Base-by-base conservation (phyloP, 2,797 vertebrate genomes). In the Bryconaethiops microstoma region DNA sequence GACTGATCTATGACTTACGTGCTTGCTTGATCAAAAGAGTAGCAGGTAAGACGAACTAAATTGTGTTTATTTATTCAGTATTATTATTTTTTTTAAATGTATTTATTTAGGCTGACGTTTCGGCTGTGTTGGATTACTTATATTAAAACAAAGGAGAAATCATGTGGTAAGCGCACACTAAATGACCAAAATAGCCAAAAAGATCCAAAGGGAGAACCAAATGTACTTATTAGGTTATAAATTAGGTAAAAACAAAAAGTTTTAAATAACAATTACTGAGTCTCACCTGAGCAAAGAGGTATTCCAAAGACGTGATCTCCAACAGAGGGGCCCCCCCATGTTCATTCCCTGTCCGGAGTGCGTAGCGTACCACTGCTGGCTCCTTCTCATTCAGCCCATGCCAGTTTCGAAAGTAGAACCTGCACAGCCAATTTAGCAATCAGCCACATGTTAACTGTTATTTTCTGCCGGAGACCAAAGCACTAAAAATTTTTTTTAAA, bases 391-490 rank as follows among this genome's bases (percentile, higher is more conserved):
- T 92, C 52, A 94, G 90, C 29, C 95, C 95, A 0, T 98, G 97
- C 97, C 97, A 99, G 45, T 98, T 99, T 75, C 93, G 92, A 82
- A 98, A 99, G 88, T 98, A 98, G 89, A 93, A 95, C 90, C 95
- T 95, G 62, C 2, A 16, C n/a, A 77, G 62, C 29, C 4, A 84
- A 54, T 5, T 59, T 14, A 12, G n/a, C 21, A 54, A 10, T 59
- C 10, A 8, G 17, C 16, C 8, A 57, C 40, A 40, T 10, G 16
- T 19, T 12, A 14, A 21, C 0, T 23, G 57, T 62, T 62, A 6
- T 19, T 9, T 48, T 10, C 5, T 35, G 1, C 7, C n/a, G 42
- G 8, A 59, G 48, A 52, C 0, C 48, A 52, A 13, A 52, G 13
- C 2, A 52, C 10, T 52, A 29, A 7, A 45, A 7, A 4, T 8